A percentile compares a stretch with the other conserved stretches of the same genome.
Evolutionary conservation across 2,113 vertebrate genomes (phyloP).

Genomic region (Ursus arctos): DNA sequence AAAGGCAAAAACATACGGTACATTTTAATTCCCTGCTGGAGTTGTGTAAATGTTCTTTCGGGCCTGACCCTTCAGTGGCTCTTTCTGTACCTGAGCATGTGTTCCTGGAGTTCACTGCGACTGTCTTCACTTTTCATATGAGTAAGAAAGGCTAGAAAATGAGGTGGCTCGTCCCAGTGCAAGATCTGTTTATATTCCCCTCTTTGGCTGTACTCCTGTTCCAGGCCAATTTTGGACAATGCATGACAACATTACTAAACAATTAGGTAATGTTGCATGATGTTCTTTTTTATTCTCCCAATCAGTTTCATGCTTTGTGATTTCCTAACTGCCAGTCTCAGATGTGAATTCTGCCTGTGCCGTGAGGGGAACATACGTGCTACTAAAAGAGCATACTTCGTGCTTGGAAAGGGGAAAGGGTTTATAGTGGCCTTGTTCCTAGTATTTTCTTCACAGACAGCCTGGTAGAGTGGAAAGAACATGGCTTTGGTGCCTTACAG

Average conservation of each 20-base stretch:
- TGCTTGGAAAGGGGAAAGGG: slow-evolving; percentile 16
- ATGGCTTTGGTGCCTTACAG: background rate
- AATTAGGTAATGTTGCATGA: slow-evolving; percentile 89
- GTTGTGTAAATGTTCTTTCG: slow-evolving; percentile 70
- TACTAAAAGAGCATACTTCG: slow-evolving; percentile 70
- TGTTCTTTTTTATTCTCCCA: slow-evolving; percentile 86
- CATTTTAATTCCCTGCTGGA: slow-evolving; percentile 72
- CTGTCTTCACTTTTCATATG: background rate
- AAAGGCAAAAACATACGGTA: slow-evolving; percentile 74
- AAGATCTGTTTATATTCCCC: slow-evolving; percentile 77
- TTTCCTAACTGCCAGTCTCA: slow-evolving; percentile 83
- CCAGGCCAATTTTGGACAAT: slow-evolving; percentile 87
- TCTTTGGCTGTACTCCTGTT: slow-evolving; percentile 81
- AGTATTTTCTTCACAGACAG: background rate
- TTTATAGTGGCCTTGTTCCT: background rate
- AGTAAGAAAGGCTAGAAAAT: slow-evolving; percentile 71
- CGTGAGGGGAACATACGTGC: slow-evolving; percentile 60
- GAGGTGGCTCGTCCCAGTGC: slow-evolving; percentile 57
- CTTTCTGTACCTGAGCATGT: slow-evolving; percentile 42
- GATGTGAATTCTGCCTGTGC: slow-evolving; percentile 73
- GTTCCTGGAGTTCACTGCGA: slow-evolving; percentile 17
- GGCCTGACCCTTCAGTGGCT: slow-evolving; percentile 52
- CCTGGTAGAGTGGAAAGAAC: background rate
- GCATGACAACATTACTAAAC: slow-evolving; percentile 87
- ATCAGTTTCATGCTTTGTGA: slow-evolving; percentile 80